Evolutionary conservation across 2,113 vertebrate genomes (phyloP), one percentile per base, ranked within the genome.

Genomic region (Edolisoma coerulescens): DNA sequence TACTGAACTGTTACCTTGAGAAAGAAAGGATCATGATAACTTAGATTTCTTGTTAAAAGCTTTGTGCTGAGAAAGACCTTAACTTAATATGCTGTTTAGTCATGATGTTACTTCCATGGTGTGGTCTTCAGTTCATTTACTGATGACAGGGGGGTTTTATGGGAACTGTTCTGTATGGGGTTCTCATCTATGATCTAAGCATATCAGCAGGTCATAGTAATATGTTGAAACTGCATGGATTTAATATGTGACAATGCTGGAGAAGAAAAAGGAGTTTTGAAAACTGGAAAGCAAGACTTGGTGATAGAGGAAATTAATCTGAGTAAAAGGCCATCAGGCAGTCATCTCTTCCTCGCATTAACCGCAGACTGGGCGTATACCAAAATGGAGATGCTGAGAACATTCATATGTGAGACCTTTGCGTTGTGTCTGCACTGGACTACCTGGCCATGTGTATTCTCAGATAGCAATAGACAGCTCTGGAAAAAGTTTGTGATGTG

Each of bases 21-120:
- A 64, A 79, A 76, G 20, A 77, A 33, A 87, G 59, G 70, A 37
- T 80, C 4, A 2, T 32, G 11, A 35, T 80, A 47, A 24, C 65
- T 83, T 80, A 35, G 35, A 61, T 84, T 89, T 81, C 76, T 90
- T 93, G 49, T 71, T 68, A 65, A 67, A 64, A 87, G 16, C 26
- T 89, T 86, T 7, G 16, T 54, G 11, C 64, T 89, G 32, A n/a
- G 54, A 50, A 93, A 61, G 28, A 49, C 54, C 42, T 83, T 60
- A 60, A 39, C 23, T 74, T 57, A 77, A 32, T 65, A 17, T 30
- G 6, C 32, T 60, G 2, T 70, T 84, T 44, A 52, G 37, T 67
- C 35, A 73, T 8, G 14, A 3, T 23, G 7, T 42, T 37, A 20
- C 28, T 82, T 84, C 44, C 17, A 26, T 11, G 24, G 11, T 6